Percentiles rank a stretch among this genome's conserved stretches.
These are phyloP conservation scores for Cyprinodon brontotheroides DNA, from an alignment of 2,113 vertebrate genomes.

Conservation along the genomic window DNA sequence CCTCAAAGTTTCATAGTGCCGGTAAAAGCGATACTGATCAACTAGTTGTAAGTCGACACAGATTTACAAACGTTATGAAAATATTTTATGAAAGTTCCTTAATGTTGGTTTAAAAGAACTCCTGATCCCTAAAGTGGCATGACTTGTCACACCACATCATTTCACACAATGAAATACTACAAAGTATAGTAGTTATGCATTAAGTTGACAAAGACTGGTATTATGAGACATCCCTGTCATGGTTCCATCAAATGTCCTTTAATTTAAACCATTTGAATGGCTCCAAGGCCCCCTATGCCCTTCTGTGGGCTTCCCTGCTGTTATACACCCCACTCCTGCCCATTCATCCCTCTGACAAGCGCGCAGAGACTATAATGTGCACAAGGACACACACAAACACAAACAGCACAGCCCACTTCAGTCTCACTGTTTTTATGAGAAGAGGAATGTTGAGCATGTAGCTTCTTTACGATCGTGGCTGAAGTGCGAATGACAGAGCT, in stretches of 20 bases:
- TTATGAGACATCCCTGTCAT: conserved; percentile 13
- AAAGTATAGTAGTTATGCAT: conserved; percentile 10
- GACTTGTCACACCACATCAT: conserved; percentile 16
- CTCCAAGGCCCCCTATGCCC: conserved; percentile 28
- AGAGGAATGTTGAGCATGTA: conserved; percentile 65
- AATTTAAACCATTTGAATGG: conserved; percentile 40
- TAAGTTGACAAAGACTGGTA: conserved; percentile 21
- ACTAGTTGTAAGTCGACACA: too few species aligned
- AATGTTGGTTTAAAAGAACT: neutral
- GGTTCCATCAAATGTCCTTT: conserved; percentile 26
- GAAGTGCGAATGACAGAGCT: conserved; percentile 55
- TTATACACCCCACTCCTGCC: conserved; percentile 42
- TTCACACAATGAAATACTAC: conserved; percentile 5
- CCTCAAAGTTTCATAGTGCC: too few species aligned
- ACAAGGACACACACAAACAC: conserved; percentile 50
- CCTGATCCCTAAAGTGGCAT: neutral
- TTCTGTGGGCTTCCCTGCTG: conserved; percentile 24
- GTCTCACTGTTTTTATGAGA: conserved; percentile 39
- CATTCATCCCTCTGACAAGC: conserved; percentile 43
- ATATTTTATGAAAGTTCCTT: too few species aligned
- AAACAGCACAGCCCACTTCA: conserved; percentile 51
- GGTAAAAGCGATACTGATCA: too few species aligned
- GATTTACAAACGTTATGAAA: too few species aligned
- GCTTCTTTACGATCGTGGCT: conserved; percentile 51
- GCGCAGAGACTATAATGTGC: conserved; percentile 36